Evolutionary conservation across 2,113 vertebrate genomes (phyloP).

Genomic region (Crotalus viridis): DNA sequence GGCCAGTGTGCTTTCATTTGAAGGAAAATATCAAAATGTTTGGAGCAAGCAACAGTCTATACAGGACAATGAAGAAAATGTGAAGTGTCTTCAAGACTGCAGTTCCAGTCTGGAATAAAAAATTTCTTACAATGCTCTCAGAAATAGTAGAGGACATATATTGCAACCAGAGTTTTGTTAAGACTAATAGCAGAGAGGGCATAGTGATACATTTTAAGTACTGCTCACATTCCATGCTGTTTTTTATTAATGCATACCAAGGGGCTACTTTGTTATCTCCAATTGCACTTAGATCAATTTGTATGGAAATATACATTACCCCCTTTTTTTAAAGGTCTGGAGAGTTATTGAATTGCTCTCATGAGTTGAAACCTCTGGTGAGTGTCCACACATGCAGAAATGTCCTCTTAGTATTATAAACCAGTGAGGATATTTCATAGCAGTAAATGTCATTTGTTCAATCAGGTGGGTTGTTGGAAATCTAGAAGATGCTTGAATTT

Average conservation of each 20-base stretch:
- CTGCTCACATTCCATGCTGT: background rate
- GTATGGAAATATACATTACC: background rate
- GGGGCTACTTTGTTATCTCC: background rate
- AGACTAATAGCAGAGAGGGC: background rate
- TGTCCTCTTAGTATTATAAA: background rate
- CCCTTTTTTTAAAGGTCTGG: background rate
- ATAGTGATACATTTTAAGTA: background rate
- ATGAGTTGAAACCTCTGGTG: background rate
- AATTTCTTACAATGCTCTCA: background rate
- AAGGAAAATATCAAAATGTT: background rate
- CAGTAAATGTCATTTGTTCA: background rate
- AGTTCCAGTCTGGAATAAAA: background rate
- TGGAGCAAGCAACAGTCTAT: background rate
- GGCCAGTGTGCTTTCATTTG: background rate
- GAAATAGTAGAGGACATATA: background rate
- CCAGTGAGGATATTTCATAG: background rate
- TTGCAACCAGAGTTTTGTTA: background rate
- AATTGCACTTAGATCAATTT: background rate
- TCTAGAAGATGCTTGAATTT: background rate
- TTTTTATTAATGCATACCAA: background rate
- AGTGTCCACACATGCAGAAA: background rate
- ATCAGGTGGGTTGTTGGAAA: background rate
- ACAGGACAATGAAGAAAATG: background rate
- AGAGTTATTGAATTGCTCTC: background rate
- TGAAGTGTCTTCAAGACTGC: background rate